A percentile compares a stretch with the other conserved stretches of the same genome.
These are phyloP conservation scores for Spinus pinus DNA, from an alignment of 2,797 vertebrate genomes.

Conservation along the genomic window DNA sequence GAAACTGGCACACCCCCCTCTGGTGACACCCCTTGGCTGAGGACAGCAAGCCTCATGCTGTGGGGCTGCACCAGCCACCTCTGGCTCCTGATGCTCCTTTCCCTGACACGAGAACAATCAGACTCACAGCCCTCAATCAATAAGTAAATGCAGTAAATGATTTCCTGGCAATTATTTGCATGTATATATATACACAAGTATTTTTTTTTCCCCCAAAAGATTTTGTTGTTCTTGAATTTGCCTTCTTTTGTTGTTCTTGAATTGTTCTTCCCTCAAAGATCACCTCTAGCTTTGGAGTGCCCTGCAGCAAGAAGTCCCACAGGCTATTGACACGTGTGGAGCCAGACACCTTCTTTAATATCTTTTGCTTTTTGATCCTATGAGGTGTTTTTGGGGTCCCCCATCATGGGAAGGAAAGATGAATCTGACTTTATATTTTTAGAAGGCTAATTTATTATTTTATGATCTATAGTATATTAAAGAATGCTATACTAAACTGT, in stretches of 20 bases:
- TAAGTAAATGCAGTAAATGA: background rate
- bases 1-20: background rate
- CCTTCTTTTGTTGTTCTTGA: background rate
- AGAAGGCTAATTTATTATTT: no score
- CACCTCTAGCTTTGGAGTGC: background rate
- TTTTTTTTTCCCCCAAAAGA: background rate
- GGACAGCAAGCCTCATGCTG: background rate
- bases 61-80: background rate
- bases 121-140: background rate
- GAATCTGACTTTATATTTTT: no score
- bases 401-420: no score
- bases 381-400: background rate
- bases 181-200: background rate
- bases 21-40: background rate
- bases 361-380: background rate
- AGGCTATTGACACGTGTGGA: rapidly evolving
- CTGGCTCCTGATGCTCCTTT: background rate
- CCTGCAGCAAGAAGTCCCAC: background rate
- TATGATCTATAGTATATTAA: no score
- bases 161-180: background rate
- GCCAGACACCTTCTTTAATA: background rate
- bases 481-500: no score
- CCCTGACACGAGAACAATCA: background rate
- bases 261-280: background rate
- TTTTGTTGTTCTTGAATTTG: background rate